phyloP scores from a whole-genome alignment of 2,113 vertebrate genomes.

The Nipponia nippon region DNA sequence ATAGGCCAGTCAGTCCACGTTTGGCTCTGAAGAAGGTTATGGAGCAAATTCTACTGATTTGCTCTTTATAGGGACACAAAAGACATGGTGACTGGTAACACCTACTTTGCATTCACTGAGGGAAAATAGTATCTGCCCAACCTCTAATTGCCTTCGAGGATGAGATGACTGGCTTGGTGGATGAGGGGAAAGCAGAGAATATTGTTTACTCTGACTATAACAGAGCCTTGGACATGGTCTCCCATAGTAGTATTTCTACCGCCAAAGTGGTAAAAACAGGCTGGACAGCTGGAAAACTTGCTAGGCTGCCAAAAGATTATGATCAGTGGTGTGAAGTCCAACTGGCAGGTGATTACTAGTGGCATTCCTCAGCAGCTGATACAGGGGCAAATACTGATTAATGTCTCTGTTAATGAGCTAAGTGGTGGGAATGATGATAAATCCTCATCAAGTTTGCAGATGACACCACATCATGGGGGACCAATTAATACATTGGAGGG shows the following conservation, averaged over 20 bases:
- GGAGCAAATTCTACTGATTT: neutral
- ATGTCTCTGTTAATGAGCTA: conserved; percentile 2
- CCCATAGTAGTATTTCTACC: neutral
- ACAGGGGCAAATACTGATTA: neutral
- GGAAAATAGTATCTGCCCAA: neutral
- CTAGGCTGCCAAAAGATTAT: neutral
- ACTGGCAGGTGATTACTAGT: neutral
- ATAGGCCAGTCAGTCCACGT: neutral
- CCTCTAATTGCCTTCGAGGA: neutral
- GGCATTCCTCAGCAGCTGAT: neutral
- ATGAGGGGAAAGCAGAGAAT: neutral
- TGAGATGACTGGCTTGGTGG: neutral
- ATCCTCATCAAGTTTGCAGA: neutral
- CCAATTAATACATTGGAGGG: neutral
- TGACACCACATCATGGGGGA: neutral
- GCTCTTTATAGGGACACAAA: neutral
- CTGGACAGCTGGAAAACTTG: neutral
- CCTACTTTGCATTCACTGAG: neutral
- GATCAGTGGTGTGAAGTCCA: neutral
- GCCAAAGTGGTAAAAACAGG: neutral
- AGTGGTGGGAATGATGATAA: neutral
- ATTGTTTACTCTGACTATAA: neutral
- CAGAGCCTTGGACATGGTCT: neutral
- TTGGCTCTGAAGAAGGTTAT: neutral
- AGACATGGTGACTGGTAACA: neutral